These are phyloP conservation scores for Intellagama lesueurii DNA, from an alignment of 2,797 vertebrate genomes.

Conservation along the genomic window DNA sequence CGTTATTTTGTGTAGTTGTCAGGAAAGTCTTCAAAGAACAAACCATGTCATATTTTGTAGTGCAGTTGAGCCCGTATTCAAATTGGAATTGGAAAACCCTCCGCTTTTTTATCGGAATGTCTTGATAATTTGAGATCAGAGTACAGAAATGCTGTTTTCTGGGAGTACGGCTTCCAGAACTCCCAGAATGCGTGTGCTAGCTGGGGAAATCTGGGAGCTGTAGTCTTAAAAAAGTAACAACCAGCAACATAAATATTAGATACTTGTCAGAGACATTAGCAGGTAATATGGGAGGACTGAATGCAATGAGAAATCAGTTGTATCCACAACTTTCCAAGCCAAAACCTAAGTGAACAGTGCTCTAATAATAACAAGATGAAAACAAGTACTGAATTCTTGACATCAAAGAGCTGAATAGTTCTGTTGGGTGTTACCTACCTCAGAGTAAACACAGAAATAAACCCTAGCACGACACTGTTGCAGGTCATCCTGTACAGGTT, in stretches of 20 bases:
- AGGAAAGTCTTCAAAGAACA: too few relatives aligned
- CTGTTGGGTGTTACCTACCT: constrained; percentile 26
- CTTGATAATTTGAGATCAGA: too few relatives aligned
- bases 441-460: constrained; percentile 40
- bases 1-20: too few relatives aligned
- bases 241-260: not conserved
- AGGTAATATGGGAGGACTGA: not conserved
- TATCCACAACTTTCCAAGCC: not conserved
- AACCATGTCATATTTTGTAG: too few relatives aligned
- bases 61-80: too few relatives aligned
- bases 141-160: too few relatives aligned
- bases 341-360: not conserved
- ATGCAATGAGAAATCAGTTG: not conserved
- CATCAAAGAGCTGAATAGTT: constrained; percentile 44
- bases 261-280: not conserved
- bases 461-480: constrained; percentile 37
- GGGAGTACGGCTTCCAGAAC: too few relatives aligned
- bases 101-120: too few relatives aligned
- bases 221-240: not conserved
- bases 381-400: constrained; percentile 31
- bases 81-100: too few relatives aligned
- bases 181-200: too few relatives aligned
- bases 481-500: constrained; percentile 43
- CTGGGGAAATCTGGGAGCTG: too few relatives aligned
- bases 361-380: constrained; percentile 44